These are phyloP conservation scores for Marisa cornuarietis DNA, from an alignment of 1,140 invertebrate genomes.

Conservation along the genomic window DNA sequence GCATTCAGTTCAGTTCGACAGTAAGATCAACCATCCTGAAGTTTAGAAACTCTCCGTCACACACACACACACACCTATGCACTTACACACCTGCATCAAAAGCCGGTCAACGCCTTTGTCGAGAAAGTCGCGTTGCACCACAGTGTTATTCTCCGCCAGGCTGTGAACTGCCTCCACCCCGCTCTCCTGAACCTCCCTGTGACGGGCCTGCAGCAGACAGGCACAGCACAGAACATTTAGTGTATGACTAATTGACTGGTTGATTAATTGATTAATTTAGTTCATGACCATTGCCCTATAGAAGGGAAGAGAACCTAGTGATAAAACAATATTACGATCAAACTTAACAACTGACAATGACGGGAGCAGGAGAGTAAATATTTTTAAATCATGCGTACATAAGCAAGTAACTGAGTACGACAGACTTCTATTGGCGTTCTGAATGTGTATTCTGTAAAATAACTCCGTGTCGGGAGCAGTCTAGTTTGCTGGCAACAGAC, in stretches of 20 bases:
- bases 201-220: slow-evolving; percentile 38
- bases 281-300: no score
- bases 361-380: neutral
- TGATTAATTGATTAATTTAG: neutral
- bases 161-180: slow-evolving; percentile 59
- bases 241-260: neutral
- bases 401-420: no score
- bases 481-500: no score
- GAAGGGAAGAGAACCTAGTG: neutral
- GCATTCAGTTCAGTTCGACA: no score
- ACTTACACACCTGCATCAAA: slow-evolving; percentile 47
- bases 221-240: neutral
- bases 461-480: no score
- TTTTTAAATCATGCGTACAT: no score
- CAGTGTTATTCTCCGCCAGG: slow-evolving; percentile 55
- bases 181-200: slow-evolving; percentile 56
- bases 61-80: no score
- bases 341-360: neutral
- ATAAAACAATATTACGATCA: neutral
- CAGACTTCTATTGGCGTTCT: no score
- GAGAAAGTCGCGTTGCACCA: slow-evolving; percentile 55
- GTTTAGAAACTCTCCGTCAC: no score
- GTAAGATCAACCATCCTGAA: no score
- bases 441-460: no score
- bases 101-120: slow-evolving; percentile 51